Evolutionary conservation across 2,113 vertebrate species (phyloP).

Genomic region (Catagonus wagneri): DNA sequence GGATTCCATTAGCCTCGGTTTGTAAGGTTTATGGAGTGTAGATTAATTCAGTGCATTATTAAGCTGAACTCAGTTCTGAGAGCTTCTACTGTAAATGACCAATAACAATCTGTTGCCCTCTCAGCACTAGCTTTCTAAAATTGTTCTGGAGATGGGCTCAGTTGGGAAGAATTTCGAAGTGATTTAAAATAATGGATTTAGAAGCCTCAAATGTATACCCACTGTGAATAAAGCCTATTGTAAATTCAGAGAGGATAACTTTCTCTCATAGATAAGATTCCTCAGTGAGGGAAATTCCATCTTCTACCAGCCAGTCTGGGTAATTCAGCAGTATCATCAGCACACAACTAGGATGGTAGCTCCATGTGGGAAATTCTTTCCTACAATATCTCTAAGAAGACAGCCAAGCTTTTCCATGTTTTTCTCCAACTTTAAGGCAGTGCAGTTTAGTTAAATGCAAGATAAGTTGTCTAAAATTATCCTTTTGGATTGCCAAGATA

Average conservation of each 20-base stretch:
- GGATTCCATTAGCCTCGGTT: neutral
- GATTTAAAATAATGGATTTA: neutral
- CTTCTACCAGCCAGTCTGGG: neutral
- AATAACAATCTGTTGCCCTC: neutral
- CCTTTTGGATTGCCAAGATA: neutral
- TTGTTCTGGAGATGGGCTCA: conserved; percentile 28
- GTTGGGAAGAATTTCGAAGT: neutral
- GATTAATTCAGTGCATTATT: neutral
- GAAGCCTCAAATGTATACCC: neutral
- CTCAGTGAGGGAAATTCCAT: neutral
- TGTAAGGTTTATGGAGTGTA: neutral
- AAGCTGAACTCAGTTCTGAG: neutral
- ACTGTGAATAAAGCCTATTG: neutral
- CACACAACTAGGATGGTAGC: neutral
- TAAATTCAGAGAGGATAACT: neutral
- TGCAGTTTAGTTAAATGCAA: neutral
- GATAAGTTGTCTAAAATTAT: neutral
- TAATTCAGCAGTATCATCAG: neutral
- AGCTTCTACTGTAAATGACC: neutral
- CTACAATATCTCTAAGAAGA: neutral
- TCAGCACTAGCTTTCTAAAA: neutral
- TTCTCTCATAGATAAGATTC: neutral
- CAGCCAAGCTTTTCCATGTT: neutral
- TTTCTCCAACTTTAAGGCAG: neutral
- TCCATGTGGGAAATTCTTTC: neutral